Percentiles rank a stretch among this genome's conserved stretches.
Evolutionary conservation across 2,797 vertebrate species (phyloP).

Genomic region (Manis pentadactyla): DNA sequence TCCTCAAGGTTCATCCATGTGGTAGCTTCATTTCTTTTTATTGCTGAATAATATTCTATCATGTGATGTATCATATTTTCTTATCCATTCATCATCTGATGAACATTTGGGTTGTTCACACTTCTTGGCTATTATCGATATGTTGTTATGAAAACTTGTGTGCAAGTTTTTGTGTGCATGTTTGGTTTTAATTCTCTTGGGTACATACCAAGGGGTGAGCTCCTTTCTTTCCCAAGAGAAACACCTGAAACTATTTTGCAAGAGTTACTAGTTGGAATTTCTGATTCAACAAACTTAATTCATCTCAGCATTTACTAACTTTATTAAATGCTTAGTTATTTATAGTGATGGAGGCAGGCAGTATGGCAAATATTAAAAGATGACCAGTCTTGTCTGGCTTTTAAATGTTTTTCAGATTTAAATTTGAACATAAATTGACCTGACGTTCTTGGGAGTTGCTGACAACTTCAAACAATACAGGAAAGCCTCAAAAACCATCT

Average conservation of each 20-base stretch:
- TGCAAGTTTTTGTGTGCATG: background rate
- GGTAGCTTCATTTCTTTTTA: background rate
- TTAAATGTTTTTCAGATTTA: background rate
- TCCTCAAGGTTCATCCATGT: background rate
- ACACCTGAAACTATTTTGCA: background rate
- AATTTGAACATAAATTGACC: background rate
- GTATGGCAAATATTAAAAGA: background rate
- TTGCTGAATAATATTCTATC: background rate
- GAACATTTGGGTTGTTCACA: background rate
- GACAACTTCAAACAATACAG: background rate
- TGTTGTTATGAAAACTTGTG: background rate
- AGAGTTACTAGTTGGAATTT: background rate
- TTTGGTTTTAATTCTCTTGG: background rate
- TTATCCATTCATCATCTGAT: background rate
- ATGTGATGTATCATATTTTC: background rate
- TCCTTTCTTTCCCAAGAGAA: background rate
- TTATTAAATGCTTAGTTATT: background rate
- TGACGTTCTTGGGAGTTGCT: background rate
- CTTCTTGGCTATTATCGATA: background rate
- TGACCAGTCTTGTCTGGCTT: background rate
- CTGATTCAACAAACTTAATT: background rate
- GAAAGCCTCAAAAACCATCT: too few species aligned
- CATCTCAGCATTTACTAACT: background rate
- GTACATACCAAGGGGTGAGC: background rate
- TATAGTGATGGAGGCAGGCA: background rate